Evolutionary conservation across 2,797 vertebrate genomes (phyloP).

Genomic region (Todus mexicanus): DNA sequence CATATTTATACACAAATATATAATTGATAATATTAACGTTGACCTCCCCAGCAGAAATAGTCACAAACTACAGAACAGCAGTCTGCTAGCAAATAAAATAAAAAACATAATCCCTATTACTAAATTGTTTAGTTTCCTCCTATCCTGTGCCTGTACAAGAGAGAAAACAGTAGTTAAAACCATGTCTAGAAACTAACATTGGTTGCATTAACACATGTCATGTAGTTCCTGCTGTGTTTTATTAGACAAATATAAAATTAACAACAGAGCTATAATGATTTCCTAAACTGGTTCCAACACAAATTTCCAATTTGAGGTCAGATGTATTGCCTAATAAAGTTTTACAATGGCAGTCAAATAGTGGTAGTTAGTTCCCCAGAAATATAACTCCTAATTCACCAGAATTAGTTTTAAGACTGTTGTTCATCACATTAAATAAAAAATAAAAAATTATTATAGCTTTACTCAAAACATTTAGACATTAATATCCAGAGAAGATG

Average conservation of each 20-base stretch:
- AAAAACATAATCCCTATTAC: background rate
- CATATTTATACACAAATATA: background rate
- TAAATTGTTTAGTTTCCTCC: background rate
- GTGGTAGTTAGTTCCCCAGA: conserved; percentile 69
- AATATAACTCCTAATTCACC: conserved; percentile 71
- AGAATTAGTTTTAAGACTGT: conserved; percentile 73
- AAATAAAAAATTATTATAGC: conserved; percentile 60
- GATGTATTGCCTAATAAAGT: conserved; percentile 89
- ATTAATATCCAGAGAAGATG: conserved; percentile 40
- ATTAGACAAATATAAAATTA: conserved; percentile 98
- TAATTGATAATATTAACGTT: background rate
- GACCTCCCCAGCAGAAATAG: background rate
- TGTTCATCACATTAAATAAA: conserved; percentile 69
- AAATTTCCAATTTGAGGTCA: conserved; percentile 95
- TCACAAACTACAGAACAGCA: background rate
- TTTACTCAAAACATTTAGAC: conserved; percentile 52
- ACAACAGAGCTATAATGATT: conserved; percentile 89
- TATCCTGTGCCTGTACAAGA: background rate
- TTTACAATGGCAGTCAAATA: conserved; percentile 88
- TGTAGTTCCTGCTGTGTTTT: conserved; percentile 85
- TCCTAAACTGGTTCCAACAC: conserved; percentile 85
- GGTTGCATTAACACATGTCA: conserved; percentile 38
- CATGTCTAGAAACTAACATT: conserved; percentile 27
- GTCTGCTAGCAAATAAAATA: background rate
- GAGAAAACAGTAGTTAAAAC: conserved; percentile 4